phyloP scores from a whole-genome alignment of 2,888 invertebrate species.

The Cataglyphis rosenhaueri region DNA sequence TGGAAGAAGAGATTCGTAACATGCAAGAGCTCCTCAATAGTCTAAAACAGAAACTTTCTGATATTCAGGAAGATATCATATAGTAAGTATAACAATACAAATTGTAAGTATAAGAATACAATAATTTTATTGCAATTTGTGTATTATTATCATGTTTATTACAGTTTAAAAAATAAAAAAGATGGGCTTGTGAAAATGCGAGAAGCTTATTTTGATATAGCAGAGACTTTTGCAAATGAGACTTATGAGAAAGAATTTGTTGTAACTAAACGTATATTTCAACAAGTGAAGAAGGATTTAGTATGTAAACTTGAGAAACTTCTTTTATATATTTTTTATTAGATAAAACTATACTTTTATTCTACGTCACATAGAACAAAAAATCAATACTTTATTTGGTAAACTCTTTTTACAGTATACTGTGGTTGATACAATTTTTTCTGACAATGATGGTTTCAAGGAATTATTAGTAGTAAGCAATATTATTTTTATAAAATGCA shows the following conservation, averaged over 20 bases:
- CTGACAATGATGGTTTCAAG: slow-evolving; percentile 72
- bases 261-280: slow-evolving; percentile 70
- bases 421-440: slow-evolving; percentile 77
- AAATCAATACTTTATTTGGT: background rate
- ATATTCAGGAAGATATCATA: slow-evolving; percentile 70
- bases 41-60: slow-evolving; percentile 59
- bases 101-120: background rate
- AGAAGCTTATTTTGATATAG: slow-evolving; percentile 66
- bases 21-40: slow-evolving; percentile 57
- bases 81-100: slow-evolving; percentile 69
- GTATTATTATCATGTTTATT: slow-evolving; percentile 31
- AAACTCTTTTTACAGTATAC: slow-evolving; percentile 67
- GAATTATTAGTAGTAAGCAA: slow-evolving; percentile 76
- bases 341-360: background rate
- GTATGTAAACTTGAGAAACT: slow-evolving; percentile 64
- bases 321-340: background rate
- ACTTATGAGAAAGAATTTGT: slow-evolving; percentile 71
- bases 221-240: slow-evolving; percentile 62
- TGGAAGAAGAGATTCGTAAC: slow-evolving; percentile 68
- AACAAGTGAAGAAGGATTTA: slow-evolving; percentile 75
- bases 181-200: slow-evolving; percentile 76
- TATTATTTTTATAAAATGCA: background rate
- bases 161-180: slow-evolving; percentile 76
- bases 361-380: background rate
- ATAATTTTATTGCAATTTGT: background rate